These are phyloP conservation scores for Phenganax marumi DNA, from an alignment of 92 coral and sea anemone genomes.

Conservation along the genomic window DNA sequence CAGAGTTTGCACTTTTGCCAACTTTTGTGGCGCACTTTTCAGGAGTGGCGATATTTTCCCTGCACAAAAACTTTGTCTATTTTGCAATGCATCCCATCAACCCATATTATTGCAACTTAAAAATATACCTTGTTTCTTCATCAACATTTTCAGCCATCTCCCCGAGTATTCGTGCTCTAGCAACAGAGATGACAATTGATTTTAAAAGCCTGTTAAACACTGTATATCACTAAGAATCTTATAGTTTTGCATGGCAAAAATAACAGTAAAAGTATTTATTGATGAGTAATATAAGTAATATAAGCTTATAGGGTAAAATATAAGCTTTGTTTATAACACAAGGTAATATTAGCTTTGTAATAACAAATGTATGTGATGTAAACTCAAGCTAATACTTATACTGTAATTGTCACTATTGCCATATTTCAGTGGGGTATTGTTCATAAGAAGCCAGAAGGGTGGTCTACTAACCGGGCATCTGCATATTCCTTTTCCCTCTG, in stretches of 20 bases:
- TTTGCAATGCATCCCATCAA: neutral
- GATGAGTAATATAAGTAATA: no score
- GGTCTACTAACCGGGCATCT: conserved; percentile 64
- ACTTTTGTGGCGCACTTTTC: no score
- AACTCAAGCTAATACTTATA: no score
- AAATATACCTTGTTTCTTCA: conserved; percentile 59
- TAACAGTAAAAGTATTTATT: no score
- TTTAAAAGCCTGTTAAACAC: neutral
- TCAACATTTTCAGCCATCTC: conserved; percentile 58
- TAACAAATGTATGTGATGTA: neutral
- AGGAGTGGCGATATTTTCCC: no score
- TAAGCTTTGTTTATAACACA: no score
- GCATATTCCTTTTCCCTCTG: conserved; percentile 87
- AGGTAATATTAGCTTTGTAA: no score
- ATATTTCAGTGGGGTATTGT: neutral
- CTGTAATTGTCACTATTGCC: no score
- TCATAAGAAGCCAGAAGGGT: neutral
- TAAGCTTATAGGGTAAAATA: no score
- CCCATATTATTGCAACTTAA: neutral
- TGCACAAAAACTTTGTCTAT: neutral
- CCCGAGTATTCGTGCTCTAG: conserved; percentile 81
- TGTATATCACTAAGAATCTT: no score
- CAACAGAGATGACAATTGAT: neutral
- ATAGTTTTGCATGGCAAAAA: no score
- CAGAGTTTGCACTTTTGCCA: no score